Base-by-base conservation (phyloP, 2,113 vertebrate genomes). In the Oreamnos americanus region DNA sequence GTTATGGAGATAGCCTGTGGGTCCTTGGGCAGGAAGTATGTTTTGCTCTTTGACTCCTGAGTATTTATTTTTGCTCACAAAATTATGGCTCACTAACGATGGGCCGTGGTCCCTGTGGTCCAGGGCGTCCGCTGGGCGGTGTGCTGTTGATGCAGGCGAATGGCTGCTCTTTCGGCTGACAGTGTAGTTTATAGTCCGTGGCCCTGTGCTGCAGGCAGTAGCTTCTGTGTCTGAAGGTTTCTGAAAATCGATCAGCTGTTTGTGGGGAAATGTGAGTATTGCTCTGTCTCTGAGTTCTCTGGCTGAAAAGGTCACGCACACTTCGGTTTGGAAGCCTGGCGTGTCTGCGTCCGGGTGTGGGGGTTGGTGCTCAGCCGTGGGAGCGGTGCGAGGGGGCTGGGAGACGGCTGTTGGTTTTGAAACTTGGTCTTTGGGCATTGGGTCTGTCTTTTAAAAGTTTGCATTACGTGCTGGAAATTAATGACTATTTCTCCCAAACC, bases 161-260 rank as follows among this genome's bases (percentile, higher is more conserved):
- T 1, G 67, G n/a, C 19, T 3, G 4, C 3, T 17, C 8, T 33
- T 26, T 25, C 3, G 64, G 5, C 60, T 6, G 64, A 5, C 2
- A 0, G 9, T 6, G 12, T 26, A 0, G 9, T 3, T 58, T 16
- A 11, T 0, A 26, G 7, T n/a, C 36, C 1, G 26, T 15, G n/a
- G 21, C 60, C 10, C 3, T 30, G 7, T 74, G 33, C 74, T 47
- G 1, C 39, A 11, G 13, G n/a, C 4, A 0, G 28, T 49, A 11
- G 36, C 11, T 12, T 71, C 3, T 36, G 2, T 3, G 3, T 14
- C 23, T 12, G 36, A 51, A 78, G 71, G 8, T 7, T 55, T 53
- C 76, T 19, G 7, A 5, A 1, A 45, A 36, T 19, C 0, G 10
- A 39, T 30, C 0, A 7, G 45, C 64, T 60, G 3, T 45, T 86